A percentile compares a stretch with the other conserved stretches of the same genome.
Conservation (phyloP, 2,797 vertebrate genomes). For the Chaenodraco wilsoni region DNA sequence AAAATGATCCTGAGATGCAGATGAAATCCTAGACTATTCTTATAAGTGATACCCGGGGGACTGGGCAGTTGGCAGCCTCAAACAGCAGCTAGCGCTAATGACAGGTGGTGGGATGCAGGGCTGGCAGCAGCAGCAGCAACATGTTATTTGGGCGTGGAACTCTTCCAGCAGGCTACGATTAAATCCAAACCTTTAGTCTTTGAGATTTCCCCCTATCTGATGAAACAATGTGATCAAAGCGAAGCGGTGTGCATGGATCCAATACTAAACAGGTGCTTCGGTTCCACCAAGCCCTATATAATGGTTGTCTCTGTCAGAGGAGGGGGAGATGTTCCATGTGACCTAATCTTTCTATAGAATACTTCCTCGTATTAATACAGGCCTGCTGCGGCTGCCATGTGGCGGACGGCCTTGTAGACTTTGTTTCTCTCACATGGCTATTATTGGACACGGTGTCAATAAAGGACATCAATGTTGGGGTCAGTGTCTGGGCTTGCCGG, state of each 20-base stretch:
- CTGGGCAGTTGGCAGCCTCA: slow-evolving; percentile 62
- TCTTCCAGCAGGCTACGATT: slow-evolving; percentile 65
- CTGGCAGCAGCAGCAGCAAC: slow-evolving; percentile 65
- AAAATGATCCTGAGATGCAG: slow-evolving; percentile 19
- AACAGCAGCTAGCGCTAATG: slow-evolving; percentile 65
- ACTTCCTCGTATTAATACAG: slow-evolving; percentile 62
- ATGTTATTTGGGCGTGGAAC: slow-evolving; percentile 64
- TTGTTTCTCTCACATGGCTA: slow-evolving; percentile 65
- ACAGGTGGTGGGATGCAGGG: slow-evolving; percentile 72
- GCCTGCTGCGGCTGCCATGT: slow-evolving; percentile 58
- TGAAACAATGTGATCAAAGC: slow-evolving; percentile 63
- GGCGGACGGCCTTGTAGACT: slow-evolving; percentile 57
- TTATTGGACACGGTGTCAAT: slow-evolving; percentile 65
- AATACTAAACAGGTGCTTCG: slow-evolving; percentile 50
- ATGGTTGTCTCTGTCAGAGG: slow-evolving; percentile 28
- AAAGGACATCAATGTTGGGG: slow-evolving; percentile 51
- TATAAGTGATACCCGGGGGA: slow-evolving; percentile 29
- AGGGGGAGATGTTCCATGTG: slow-evolving; percentile 25
- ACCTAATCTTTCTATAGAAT: slow-evolving; percentile 55
- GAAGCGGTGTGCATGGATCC: slow-evolving; percentile 27
- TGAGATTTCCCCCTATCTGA: slow-evolving; percentile 45
- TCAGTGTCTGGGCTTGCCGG: slow-evolving; percentile 65
- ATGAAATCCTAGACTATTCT: slow-evolving; percentile 42
- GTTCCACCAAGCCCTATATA: slow-evolving; percentile 30
- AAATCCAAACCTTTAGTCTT: slow-evolving; percentile 64